phyloP scores from a whole-genome alignment of 2,113 vertebrate species.

The Meriones unguiculatus region DNA sequence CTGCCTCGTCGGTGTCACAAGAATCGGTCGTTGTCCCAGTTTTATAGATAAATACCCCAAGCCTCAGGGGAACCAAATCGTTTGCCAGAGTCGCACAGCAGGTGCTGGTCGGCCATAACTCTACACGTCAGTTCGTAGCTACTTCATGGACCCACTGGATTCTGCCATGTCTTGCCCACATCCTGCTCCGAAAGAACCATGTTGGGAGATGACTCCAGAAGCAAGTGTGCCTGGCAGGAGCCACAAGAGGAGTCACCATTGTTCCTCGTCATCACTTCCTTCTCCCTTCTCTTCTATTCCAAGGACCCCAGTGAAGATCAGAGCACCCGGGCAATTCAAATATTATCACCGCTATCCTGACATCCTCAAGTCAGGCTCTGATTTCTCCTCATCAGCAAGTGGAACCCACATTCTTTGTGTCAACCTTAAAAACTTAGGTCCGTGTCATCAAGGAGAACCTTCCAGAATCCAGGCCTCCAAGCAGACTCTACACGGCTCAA shows the following conservation, averaged over 20 bases:
- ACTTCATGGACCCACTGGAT: neutral
- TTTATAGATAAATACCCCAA: neutral
- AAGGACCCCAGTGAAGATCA: neutral
- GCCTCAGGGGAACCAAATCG: constrained; percentile 16
- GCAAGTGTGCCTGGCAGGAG: neutral
- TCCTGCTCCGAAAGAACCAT: neutral
- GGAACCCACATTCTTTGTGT: neutral
- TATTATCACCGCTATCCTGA: neutral
- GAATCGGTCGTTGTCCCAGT: neutral
- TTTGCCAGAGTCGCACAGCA: neutral
- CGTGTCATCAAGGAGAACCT: neutral
- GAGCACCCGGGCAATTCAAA: neutral
- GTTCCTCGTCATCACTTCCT: neutral
- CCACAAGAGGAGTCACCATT: neutral
- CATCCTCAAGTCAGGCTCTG: neutral
- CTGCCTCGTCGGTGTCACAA: neutral
- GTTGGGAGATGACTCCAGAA: neutral
- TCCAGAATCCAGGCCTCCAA: neutral
- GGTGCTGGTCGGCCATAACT: neutral
- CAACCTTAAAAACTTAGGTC: neutral
- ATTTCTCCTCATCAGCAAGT: neutral
- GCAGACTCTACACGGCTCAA: neutral
- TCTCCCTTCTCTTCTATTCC: neutral
- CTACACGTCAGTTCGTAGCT: neutral
- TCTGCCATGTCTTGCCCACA: neutral